Percentiles rank a stretch among this genome's conserved stretches.
Evolutionary conservation across 1,140 invertebrate genomes (phyloP).

Genomic region (Hyles euphorbiae): DNA sequence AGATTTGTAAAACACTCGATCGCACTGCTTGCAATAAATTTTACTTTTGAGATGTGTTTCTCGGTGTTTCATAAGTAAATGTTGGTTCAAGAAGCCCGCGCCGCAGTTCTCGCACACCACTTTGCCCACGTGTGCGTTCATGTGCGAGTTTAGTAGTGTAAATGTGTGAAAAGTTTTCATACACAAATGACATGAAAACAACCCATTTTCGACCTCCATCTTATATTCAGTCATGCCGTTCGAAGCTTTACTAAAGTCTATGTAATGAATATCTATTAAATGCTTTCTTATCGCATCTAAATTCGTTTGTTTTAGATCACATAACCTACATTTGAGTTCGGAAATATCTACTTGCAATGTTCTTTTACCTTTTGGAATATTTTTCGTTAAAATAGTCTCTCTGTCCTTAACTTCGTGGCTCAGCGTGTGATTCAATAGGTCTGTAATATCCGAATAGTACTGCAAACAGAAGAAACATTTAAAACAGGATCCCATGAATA

Average conservation of each 20-base stretch:
- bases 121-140: conserved; percentile 56
- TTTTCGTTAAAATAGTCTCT: conserved; percentile 32
- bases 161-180: conserved; percentile 46
- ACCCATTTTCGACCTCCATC: conserved; percentile 32
- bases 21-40: conserved; percentile 41
- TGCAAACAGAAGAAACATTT: conserved; percentile 57
- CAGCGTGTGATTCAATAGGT: conserved; percentile 33
- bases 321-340: conserved; percentile 41
- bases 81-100: conserved; percentile 53
- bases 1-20: conserved; percentile 48
- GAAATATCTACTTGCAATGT: conserved; percentile 51
- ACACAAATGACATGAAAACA: conserved; percentile 48
- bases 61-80: conserved; percentile 51
- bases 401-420: conserved; percentile 29
- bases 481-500: conserved; percentile 47
- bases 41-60: conserved; percentile 46
- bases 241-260: conserved; percentile 39
- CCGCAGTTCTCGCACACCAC: conserved; percentile 61
- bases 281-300: conserved; percentile 38
- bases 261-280: conserved; percentile 33
- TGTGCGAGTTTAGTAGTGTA: conserved; percentile 49
- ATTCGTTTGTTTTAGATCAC: conserved; percentile 25
- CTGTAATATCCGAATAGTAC: conserved; percentile 37
- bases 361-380: conserved; percentile 41
- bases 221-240: conserved; percentile 48